Base-by-base conservation (phyloP, 2,797 vertebrate genomes). In the Helarctos malayanus region DNA sequence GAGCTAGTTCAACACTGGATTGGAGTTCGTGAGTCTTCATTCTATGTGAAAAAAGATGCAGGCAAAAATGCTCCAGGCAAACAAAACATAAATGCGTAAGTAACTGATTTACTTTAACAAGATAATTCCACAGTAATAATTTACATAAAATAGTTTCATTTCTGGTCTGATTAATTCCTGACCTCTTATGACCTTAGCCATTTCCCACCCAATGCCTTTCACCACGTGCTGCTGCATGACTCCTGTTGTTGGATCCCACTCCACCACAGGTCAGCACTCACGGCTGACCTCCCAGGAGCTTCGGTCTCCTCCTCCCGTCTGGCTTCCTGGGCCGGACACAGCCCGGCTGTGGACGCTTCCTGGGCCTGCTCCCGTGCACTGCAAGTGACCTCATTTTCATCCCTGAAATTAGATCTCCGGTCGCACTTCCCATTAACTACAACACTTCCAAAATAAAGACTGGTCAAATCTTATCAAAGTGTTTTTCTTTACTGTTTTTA, bases 361-460 rank as follows among this genome's bases (percentile, higher is more conserved):
- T 7, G 49, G 38, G 49, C 18, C 59, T 3, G 4, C 45, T 3
- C n/a, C 23, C 0, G 0, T 9, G 18, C 0, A 41, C 21, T 3
- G 29, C 25, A 76, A 25, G 45, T n/a, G 35, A n/a, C 5, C 71
- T 49, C 73, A 0, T 15, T 65, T 41, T 49, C 2, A 2, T 7
- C 47, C 21, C 61, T 29, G 15, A 1, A 0, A 14, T 41, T 0
- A 35, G 27, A 71, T 52, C 71, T 65, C 41, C 2, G 16, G 47
- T 8, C 19, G 35, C 7, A 35, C 41, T 41, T 29, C n/a, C 75
- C 23, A 15, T 23, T 35, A 65, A 29, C 14, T 6, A 61, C 25
- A 54, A 52, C 18, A 52, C 54, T 52, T 80, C 25, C 76, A 56
- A 68, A 41, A 88, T 16, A 47, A 80, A 78, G n/a, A 54, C 76